phyloP scores from a whole-genome alignment of 2,113 vertebrate species.

The Sinocyclocheilus anshuiensis region DNA sequence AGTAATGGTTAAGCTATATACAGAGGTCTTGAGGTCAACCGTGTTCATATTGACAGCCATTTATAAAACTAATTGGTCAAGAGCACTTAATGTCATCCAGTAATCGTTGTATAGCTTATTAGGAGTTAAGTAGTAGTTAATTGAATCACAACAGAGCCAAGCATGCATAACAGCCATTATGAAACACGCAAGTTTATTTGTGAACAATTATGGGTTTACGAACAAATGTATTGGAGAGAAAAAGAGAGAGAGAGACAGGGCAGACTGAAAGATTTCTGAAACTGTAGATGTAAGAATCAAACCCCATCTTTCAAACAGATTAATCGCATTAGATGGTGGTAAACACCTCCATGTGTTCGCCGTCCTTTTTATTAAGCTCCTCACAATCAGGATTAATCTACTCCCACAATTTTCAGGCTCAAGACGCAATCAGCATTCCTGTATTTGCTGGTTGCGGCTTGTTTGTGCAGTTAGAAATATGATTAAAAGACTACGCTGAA shows the following conservation, averaged over 20 bases:
- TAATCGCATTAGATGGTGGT: constrained; percentile 52
- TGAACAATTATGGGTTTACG: not conserved
- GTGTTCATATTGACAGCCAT: not conserved
- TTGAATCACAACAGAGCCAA: constrained; percentile 12
- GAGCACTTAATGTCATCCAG: not conserved
- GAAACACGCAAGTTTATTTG: constrained; percentile 9
- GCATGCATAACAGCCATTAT: not conserved
- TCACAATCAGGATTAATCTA: constrained; percentile 50
- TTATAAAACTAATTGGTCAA: constrained; percentile 19
- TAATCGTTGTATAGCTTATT: not conserved
- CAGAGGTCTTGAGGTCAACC: not conserved
- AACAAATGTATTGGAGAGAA: not conserved
- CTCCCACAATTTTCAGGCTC: constrained; percentile 38
- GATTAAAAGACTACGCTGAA: not conserved
- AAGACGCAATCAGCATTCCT: constrained; percentile 39
- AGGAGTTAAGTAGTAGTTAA: not conserved
- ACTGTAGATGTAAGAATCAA: constrained; percentile 36
- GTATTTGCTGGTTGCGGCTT: constrained; percentile 4
- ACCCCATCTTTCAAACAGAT: constrained; percentile 40
- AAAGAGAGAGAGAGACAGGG: not conserved
- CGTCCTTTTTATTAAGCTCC: constrained; percentile 8
- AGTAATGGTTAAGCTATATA: not conserved
- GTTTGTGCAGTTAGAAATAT: constrained; percentile 32
- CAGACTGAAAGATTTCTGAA: constrained; percentile 18
- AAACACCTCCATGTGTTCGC: constrained; percentile 31